Base-by-base conservation (phyloP, 2,113 vertebrate genomes). In the Xiphophorus hellerii region DNA sequence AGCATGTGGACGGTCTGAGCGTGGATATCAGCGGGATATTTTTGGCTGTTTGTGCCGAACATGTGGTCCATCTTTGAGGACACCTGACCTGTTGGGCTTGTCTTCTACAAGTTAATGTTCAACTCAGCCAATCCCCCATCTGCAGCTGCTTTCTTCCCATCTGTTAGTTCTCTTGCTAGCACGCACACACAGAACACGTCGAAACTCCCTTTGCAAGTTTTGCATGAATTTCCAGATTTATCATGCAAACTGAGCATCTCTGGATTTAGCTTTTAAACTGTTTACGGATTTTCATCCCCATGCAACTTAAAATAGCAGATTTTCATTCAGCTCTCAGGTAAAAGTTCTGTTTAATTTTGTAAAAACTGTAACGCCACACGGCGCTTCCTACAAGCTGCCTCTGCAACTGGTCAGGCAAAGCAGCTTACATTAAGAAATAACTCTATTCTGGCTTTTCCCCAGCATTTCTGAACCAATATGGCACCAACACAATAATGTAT, bases 331-430 rank as follows among this genome's bases (percentile, higher is more conserved):
- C 79, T 86, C 67, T 84, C 28, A 44, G 48, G 37, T 78, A 77
- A 87, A 82, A 78, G 61, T 88, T 71, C 30, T 78, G 67, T 71
- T 84, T 78, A 79, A 85, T 86, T 68, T 67, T 74, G 79, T 77
- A 77, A 79, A 83, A 92, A 76, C 68, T 88, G 77, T 73, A 42
- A 72, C 86, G 66, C 84, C 68, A 63, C 85, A 62, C 44, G 80
- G 82, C 89, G 81, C 89, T 87, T 90, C 83, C 48, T 73, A 74
- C 77, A 88, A 84, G 88, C 81, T 88, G 81, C 86, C 78, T 54
- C 67, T 69, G 30, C 70, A 22, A 28, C 31, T 11, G 44, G 60
- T 71, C 42, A 72, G 51, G 81, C 33, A 72, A 74, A 77, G 39
- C 67, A 30, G 42, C 83, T 75, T 74, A 42, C 62, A 48, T 66